These are phyloP conservation scores for Diadegma fenestrale DNA, from an alignment of 2,888 invertebrate species.

Conservation along the genomic window DNA sequence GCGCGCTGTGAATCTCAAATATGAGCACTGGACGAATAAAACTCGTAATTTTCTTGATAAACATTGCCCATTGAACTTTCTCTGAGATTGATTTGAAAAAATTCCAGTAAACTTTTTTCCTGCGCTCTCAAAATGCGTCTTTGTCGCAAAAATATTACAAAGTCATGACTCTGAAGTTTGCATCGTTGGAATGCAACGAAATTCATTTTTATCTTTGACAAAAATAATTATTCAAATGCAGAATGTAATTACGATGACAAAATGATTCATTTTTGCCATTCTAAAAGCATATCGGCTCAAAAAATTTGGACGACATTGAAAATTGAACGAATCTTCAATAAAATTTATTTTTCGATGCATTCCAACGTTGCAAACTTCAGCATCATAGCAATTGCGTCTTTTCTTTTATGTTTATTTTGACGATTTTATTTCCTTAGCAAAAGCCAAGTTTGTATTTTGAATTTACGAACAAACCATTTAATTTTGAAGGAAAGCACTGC, in stretches of 20 bases:
- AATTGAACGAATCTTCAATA: no score
- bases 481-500: neutral
- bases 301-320: no score
- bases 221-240: no score
- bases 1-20: constrained; percentile 2
- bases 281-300: no score
- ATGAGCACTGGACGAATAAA: neutral
- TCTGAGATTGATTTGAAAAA: neutral
- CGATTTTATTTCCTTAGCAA: neutral
- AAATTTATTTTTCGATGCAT: no score
- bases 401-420: neutral
- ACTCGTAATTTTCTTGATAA: no score
- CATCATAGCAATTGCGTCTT: neutral
- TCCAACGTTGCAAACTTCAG: no score
- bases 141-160: neutral
- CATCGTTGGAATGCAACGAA: no score
- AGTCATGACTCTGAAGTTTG: no score
- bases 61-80: neutral
- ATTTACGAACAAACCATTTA: neutral
- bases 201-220: no score
- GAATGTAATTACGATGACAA: no score
- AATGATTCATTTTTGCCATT: no score
- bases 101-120: neutral
- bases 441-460: neutral
- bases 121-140: neutral